Percentiles rank a stretch among this genome's conserved stretches.
Evolutionary conservation across 1,140 invertebrate species (phyloP).

Genomic region (Pseudomyrmex flavicornis): DNA sequence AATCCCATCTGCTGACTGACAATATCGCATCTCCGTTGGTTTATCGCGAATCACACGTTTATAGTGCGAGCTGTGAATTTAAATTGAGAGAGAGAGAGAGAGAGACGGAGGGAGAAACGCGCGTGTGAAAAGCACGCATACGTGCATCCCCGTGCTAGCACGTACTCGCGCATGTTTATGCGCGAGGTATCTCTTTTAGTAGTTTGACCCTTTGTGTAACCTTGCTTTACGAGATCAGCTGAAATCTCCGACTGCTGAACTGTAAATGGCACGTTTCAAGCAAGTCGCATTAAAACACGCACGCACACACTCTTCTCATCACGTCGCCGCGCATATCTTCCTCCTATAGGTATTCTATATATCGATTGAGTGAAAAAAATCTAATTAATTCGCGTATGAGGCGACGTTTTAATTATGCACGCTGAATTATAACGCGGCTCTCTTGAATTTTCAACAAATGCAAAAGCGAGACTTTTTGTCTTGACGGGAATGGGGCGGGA

Average conservation of each 20-base stretch:
- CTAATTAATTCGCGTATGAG: neutral
- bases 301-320: too few species aligned
- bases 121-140: conserved; percentile 32
- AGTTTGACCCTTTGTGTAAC: conserved; percentile 35
- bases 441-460: neutral
- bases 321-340: too few species aligned
- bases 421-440: neutral
- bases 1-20: neutral
- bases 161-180: conserved; percentile 41
- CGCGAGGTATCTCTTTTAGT: conserved; percentile 46
- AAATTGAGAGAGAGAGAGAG: conserved; percentile 39
- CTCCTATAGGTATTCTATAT: neutral
- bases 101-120: conserved; percentile 21
- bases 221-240: conserved; percentile 29
- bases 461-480: neutral
- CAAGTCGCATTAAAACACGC: neutral
- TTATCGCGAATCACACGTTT: conserved; percentile 45
- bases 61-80: conserved; percentile 52
- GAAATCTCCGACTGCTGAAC: neutral
- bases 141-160: conserved; percentile 26
- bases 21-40: conserved; percentile 14
- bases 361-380: neutral
- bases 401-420: neutral
- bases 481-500: neutral
- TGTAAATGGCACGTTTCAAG: neutral